Conservation (phyloP, 2,888 invertebrate species). For the Caenorhabditis doughertyi region DNA sequence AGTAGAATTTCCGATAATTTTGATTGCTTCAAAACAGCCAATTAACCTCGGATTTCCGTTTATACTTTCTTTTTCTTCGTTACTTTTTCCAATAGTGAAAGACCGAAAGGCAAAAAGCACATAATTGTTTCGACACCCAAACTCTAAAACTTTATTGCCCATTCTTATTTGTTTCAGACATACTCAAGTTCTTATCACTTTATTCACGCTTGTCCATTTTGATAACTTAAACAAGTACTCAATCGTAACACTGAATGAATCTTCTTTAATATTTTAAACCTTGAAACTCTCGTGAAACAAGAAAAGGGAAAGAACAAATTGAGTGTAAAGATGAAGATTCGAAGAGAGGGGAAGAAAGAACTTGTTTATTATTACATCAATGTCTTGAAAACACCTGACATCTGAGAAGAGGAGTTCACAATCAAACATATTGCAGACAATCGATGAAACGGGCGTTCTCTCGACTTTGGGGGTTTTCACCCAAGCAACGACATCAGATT, state of each 20-base stretch:
- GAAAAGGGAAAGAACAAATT: conserved; percentile 11
- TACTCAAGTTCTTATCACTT: conserved; percentile 28
- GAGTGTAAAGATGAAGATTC: not conserved
- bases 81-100: not conserved
- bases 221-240: conserved; percentile 33
- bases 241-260: conserved; percentile 20
- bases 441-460: conserved; percentile 50
- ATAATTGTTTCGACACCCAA: conserved; percentile 8
- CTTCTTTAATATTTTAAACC: not conserved
- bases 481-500: conserved; percentile 19
- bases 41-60: not conserved
- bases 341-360: conserved; percentile 4
- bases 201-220: conserved; percentile 18
- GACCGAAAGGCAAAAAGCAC: not conserved
- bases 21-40: not conserved
- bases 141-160: conserved; percentile 3
- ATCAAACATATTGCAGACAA: conserved; percentile 9
- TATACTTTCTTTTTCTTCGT: not conserved
- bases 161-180: conserved; percentile 8
- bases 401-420: not conserved
- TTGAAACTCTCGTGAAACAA: conserved; percentile 2
- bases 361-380: conserved; percentile 23
- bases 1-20: conserved; percentile 13
- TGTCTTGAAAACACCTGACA: conserved; percentile 22
- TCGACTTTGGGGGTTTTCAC: conserved; percentile 48